Evolutionary conservation across 1,140 invertebrate species (phyloP).

Genomic region (Bombus soroeensis): DNA sequence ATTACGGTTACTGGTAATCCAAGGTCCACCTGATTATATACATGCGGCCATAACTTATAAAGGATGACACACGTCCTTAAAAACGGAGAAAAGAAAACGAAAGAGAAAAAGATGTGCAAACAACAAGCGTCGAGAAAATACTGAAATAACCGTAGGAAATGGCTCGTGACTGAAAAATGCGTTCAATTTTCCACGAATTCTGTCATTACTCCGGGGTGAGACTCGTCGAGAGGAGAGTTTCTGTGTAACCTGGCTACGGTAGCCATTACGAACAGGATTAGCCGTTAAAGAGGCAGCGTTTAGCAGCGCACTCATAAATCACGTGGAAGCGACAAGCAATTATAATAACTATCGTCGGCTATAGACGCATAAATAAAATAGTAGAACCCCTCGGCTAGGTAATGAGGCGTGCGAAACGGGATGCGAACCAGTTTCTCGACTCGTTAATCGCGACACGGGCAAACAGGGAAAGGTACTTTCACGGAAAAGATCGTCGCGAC

Average conservation of each 20-base stretch:
- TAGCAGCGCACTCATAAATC: conserved; percentile 75
- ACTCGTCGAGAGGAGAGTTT: not conserved
- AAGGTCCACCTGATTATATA: too few species aligned
- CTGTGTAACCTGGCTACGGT: conserved; percentile 49
- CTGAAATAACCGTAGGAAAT: not conserved
- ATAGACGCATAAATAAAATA: conserved; percentile 78
- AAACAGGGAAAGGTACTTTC: conserved; percentile 52
- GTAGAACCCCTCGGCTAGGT: conserved; percentile 73
- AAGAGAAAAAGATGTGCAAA: not conserved
- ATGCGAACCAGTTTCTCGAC: conserved; percentile 66
- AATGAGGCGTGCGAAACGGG: conserved; percentile 71
- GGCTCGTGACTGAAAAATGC: not conserved
- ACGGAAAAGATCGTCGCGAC: conserved; percentile 36
- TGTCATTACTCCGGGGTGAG: not conserved
- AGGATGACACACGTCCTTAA: not conserved
- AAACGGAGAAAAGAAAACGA: not conserved
- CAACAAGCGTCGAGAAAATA: not conserved
- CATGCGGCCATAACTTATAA: not conserved
- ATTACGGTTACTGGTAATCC: too few species aligned
- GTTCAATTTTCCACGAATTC: conserved; percentile 32
- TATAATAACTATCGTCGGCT: conserved; percentile 77
- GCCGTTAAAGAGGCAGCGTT: conserved; percentile 75
- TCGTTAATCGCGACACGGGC: conserved; percentile 55
- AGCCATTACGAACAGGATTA: conserved; percentile 74
- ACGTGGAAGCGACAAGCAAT: conserved; percentile 78